Conservation (phyloP, 2,113 vertebrate genomes). For the Elaphurus davidianus region DNA sequence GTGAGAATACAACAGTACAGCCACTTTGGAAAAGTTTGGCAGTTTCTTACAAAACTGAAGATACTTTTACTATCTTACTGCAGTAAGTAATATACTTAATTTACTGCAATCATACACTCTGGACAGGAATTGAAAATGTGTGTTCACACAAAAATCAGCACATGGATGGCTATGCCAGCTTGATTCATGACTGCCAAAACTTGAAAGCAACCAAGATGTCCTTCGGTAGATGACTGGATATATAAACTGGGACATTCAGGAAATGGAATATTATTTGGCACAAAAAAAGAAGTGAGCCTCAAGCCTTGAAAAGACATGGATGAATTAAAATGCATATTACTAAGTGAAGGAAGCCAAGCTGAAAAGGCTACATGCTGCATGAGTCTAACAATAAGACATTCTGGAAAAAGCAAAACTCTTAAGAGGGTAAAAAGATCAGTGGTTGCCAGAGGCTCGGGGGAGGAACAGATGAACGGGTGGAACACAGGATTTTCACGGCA, state of each 20-base stretch:
- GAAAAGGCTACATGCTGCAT: background rate
- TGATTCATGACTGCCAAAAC: background rate
- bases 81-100: background rate
- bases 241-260: background rate
- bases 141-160: background rate
- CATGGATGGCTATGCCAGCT: background rate
- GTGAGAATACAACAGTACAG: background rate
- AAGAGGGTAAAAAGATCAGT: background rate
- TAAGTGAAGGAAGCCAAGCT: background rate
- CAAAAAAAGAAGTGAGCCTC: background rate
- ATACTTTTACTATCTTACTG: background rate
- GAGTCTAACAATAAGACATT: background rate
- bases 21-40: background rate
- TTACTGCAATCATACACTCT: background rate
- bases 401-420: background rate
- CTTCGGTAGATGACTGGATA: background rate
- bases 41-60: background rate
- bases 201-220: background rate
- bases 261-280: background rate
- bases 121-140: background rate
- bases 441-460: background rate
- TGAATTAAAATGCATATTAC: background rate
- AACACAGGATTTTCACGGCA: background rate
- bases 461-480: background rate
- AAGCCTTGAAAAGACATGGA: background rate